A percentile compares a stretch with the other conserved stretches of the same genome.
These are phyloP conservation scores for Tinea semifulvella DNA, from an alignment of 2,888 invertebrate genomes.

Conservation along the genomic window DNA sequence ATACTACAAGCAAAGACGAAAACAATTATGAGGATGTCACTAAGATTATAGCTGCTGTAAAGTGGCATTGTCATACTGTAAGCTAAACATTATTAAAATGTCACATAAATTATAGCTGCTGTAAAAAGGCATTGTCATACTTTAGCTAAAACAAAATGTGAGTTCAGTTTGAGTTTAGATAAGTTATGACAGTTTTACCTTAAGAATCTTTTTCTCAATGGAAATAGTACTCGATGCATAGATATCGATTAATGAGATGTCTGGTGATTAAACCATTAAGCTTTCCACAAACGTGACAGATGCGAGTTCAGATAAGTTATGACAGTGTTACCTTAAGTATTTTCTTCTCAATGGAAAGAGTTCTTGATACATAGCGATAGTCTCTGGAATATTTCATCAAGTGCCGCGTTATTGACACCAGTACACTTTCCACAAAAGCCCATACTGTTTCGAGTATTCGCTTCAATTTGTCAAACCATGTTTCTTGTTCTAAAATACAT, in stretches of 20 bases:
- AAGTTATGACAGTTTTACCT: conserved; percentile 60
- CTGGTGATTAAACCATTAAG: too few relatives aligned
- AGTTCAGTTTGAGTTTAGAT: too few relatives aligned
- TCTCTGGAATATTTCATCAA: conserved; percentile 91
- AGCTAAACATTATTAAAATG: too few relatives aligned
- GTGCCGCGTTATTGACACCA: conserved; percentile 83
- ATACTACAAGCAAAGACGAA: too few relatives aligned
- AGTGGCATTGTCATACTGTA: too few relatives aligned
- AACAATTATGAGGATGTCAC: too few relatives aligned
- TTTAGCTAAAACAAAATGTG: too few relatives aligned
- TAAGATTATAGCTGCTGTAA: too few relatives aligned
- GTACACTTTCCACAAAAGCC: conserved; percentile 78
- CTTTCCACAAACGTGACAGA: too few relatives aligned
- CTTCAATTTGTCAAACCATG: conserved; percentile 56
- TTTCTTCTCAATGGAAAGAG: conserved; percentile 89
- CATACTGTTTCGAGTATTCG: conserved; percentile 58
- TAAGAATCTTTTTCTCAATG: conserved; percentile 87
- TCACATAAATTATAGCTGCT: too few relatives aligned
- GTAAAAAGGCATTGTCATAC: too few relatives aligned
- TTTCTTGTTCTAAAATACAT: conserved; percentile 34
- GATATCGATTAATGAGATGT: too few relatives aligned
- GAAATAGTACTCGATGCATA: conserved; percentile 83
- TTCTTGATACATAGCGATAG: conserved; percentile 92
- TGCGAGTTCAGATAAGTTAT: background rate
- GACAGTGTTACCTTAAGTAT: conserved; percentile 74